Conservation (phyloP, 2,888 invertebrate genomes). For the Mycalesis mineus region DNA sequence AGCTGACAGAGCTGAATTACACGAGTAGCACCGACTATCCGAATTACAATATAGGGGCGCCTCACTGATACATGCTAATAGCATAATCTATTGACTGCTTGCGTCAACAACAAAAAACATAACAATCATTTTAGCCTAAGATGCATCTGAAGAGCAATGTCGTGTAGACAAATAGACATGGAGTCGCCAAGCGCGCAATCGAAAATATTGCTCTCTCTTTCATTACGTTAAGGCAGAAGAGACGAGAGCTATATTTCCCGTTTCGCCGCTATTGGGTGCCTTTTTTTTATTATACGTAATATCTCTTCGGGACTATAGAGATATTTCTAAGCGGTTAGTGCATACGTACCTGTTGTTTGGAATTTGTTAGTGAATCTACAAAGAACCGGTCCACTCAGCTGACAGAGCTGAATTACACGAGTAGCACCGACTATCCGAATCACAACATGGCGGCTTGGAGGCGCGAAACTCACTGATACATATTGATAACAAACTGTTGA, state of each 20-base stretch:
- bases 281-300: too few species aligned
- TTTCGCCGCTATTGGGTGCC: too few species aligned
- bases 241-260: too few species aligned
- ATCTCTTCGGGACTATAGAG: too few species aligned
- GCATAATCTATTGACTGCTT: conserved; percentile 25
- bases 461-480: conserved; percentile 25
- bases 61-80: background rate
- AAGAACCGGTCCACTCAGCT: conserved; percentile 68
- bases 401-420: conserved; percentile 49
- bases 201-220: too few species aligned
- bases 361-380: conserved; percentile 49
- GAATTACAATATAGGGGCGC: conserved; percentile 43
- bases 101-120: too few species aligned
- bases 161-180: too few species aligned
- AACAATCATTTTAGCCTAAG: too few species aligned
- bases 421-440: conserved; percentile 36
- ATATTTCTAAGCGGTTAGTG: background rate
- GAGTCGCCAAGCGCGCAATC: too few species aligned
- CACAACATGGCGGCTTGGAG: conserved; percentile 44
- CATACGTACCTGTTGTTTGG: conserved; percentile 55
- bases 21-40: conserved; percentile 16
- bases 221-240: too few species aligned
- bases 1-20: conserved; percentile 60
- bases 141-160: too few species aligned
- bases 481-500: conserved; percentile 4